Base-by-base conservation (phyloP, 1,140 invertebrate species). In the Caenorhabditis inopinata region DNA sequence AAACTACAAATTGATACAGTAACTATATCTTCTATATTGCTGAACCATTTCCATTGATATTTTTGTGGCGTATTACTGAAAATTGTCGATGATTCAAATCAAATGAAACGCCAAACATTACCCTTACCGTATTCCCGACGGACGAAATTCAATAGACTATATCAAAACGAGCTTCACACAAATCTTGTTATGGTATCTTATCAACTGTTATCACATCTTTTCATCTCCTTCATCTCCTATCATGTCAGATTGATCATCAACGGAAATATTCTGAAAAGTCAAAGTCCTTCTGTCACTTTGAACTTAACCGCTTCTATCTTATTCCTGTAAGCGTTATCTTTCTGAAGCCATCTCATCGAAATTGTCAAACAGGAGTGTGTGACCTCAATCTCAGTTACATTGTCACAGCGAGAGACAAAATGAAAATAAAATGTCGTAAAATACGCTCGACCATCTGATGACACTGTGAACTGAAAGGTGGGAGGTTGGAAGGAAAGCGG, bases 361-460 rank as follows among this genome's bases (percentile, higher is more conserved):
- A 14, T 42, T 42, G 14, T 42, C 38, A 42, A 14, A 7, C 14
- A 5, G 38, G 6, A 14, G 6, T 42, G 38, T 42, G 14, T 32
- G 58, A 21, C 58, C 58, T 68, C 38, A 32, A 68, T 68, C 58
- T 38, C 58, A 68, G 58, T 68, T 32, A 68, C 32, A 35, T 29
- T n/a, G 23, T 68, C 58, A 68, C 32, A 35, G 58, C n/a, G 23
- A 51, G 27, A 58, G 25, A 18, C 9, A 38, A 11, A 38, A 38
- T 4, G 58, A 68, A 68, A 38, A 35, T 68, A 68, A 32, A 38
- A 38, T 42, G n/a, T 38, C 11, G 38, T 68, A 42, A 68, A 68
- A 68, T 68, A 58, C 51, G 51, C 51, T 16, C 32, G 58, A 68
- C 58, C 58, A 68, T 68, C 58, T 68, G 58, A 68, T 68, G 58